Evolutionary conservation across 2,888 invertebrate genomes (phyloP).

Genomic region (Phoronis australis): DNA sequence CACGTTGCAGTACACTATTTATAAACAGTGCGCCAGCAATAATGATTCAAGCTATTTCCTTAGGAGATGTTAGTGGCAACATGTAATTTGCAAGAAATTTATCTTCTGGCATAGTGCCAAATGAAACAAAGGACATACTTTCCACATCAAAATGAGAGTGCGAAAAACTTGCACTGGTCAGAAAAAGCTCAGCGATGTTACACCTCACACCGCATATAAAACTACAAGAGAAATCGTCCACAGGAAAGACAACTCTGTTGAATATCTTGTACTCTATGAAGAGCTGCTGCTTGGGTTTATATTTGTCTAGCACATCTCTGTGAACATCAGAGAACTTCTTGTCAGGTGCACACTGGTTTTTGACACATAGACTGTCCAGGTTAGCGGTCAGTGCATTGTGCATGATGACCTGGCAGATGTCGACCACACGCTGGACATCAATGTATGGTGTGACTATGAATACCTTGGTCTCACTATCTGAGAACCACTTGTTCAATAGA

Average conservation of each 20-base stretch:
- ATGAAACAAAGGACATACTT: constrained; percentile 22
- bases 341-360: constrained; percentile 19
- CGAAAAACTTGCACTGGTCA: constrained; percentile 36
- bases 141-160: constrained; percentile 25
- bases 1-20: too few species aligned
- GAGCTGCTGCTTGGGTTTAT: constrained; percentile 25
- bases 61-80: too few species aligned
- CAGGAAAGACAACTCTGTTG: constrained; percentile 28
- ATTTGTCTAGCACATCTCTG: constrained; percentile 18
- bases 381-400: constrained; percentile 25
- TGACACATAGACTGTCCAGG: constrained; percentile 29
- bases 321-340: constrained; percentile 26
- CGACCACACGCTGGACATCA: constrained; percentile 31
- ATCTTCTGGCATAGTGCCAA: constrained; percentile 22
- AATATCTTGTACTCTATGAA: constrained; percentile 39
- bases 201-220: constrained; percentile 33
- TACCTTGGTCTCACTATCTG: constrained; percentile 24
- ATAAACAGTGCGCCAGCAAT: too few species aligned
- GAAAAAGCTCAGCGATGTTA: constrained; percentile 27
- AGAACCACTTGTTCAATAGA: constrained; percentile 35
- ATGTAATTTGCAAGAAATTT: too few species aligned
- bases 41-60: too few species aligned
- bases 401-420: constrained; percentile 32
- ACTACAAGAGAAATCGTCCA: constrained; percentile 23
- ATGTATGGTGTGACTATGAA: constrained; percentile 38